Evolutionary conservation across 2,888 invertebrate species (phyloP).

Genomic region (Melieria omissa): DNA sequence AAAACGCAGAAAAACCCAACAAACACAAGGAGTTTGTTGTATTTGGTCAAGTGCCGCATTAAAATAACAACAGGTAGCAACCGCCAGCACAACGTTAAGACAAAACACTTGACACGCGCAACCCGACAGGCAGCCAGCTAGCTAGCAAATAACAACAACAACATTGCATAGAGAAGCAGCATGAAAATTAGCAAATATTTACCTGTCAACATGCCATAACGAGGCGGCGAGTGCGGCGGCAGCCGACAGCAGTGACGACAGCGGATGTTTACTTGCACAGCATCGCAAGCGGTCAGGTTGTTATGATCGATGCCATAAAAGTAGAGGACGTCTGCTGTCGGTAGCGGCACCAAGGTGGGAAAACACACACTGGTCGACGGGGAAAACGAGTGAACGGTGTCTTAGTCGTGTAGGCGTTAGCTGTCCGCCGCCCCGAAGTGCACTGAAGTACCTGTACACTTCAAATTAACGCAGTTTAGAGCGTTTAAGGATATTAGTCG

Average conservation of each 20-base stretch:
- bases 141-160: neutral
- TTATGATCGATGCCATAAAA: constrained; percentile 24
- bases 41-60: too few species aligned
- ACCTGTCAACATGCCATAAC: constrained; percentile 48
- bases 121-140: constrained; percentile 23
- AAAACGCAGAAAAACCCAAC: too few species aligned
- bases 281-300: constrained; percentile 43
- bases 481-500: neutral
- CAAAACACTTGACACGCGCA: constrained; percentile 42
- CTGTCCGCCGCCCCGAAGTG: neutral
- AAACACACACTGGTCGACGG: constrained; percentile 35
- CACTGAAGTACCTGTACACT: constrained; percentile 52
- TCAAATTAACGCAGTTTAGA: constrained; percentile 52
- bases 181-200: constrained; percentile 51
- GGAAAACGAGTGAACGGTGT: constrained; percentile 60
- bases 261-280: constrained; percentile 50
- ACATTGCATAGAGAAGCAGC: neutral
- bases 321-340: constrained; percentile 3
- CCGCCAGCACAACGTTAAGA: constrained; percentile 13
- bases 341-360: constrained; percentile 20
- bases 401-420: neutral
- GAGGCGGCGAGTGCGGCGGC: constrained; percentile 25
- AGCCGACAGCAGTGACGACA: constrained; percentile 15
- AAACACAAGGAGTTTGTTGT: too few species aligned
- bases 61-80: neutral